Conservation (phyloP, 2,797 vertebrate species). For the Galagoides demidoff region DNA sequence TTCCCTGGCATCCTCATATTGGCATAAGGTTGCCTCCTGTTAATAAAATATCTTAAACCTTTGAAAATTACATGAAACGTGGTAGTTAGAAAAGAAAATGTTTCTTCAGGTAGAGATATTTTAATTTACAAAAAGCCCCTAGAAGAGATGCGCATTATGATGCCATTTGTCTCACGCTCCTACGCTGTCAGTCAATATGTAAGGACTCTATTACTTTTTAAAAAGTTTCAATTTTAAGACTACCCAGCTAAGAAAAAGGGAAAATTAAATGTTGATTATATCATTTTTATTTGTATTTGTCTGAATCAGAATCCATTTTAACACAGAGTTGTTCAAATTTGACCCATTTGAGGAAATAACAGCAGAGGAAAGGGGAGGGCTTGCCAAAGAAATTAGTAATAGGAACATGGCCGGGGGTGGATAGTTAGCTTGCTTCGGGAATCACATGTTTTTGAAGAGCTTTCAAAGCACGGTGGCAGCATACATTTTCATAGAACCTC, state of each 20-base stretch:
- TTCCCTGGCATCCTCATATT: not conserved
- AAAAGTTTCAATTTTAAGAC: not conserved
- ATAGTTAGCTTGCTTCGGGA: not conserved
- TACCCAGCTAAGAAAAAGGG: not conserved
- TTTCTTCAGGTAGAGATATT: not conserved
- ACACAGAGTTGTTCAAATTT: not conserved
- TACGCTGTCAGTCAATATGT: not conserved
- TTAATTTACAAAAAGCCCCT: not conserved
- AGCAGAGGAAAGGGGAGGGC: fast-evolving
- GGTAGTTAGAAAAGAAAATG: not conserved
- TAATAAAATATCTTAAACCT: not conserved
- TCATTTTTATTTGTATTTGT: not conserved
- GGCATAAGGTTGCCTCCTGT: not conserved
- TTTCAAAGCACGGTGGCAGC: not conserved
- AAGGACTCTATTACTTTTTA: not conserved
- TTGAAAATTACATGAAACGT: not conserved
- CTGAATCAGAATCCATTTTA: not conserved
- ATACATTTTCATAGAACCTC: slow-evolving; percentile 6
- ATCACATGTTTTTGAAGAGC: not conserved
- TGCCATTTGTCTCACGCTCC: not conserved
- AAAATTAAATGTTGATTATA: not conserved
- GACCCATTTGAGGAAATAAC: not conserved
- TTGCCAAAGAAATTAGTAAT: slow-evolving; percentile 9
- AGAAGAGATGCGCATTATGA: not conserved
- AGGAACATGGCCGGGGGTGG: not conserved